phyloP scores from a whole-genome alignment of 2,888 invertebrate species.

The Acleris sparsana region DNA sequence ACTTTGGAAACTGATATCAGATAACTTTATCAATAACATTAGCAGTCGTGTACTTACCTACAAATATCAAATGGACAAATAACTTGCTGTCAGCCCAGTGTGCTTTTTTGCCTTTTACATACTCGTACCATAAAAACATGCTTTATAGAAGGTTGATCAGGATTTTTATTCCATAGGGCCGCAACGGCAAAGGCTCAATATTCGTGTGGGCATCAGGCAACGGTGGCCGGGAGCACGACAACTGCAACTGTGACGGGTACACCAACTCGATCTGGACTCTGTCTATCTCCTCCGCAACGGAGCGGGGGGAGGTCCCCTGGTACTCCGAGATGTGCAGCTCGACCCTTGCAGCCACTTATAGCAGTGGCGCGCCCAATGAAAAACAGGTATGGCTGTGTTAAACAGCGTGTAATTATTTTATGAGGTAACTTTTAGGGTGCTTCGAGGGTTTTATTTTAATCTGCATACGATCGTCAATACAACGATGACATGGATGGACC shows the following conservation, averaged over 20 bases:
- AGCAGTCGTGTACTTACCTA: no score
- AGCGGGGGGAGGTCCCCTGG: constrained; percentile 96
- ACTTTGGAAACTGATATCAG: no score
- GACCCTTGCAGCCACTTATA: constrained; percentile 98
- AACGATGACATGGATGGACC: no score
- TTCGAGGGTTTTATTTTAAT: no score
- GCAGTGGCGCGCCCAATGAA: constrained; percentile 95
- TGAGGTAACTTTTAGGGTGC: no score
- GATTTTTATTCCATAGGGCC: constrained; percentile 85
- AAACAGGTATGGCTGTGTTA: constrained; percentile 85
- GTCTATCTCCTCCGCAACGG: constrained; percentile 97
- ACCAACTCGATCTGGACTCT: constrained; percentile 99
- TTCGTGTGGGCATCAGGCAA: constrained; percentile 99
- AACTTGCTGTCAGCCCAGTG: no score
- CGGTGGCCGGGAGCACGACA: constrained; percentile 97
- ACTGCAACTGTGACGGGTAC: constrained; percentile 99
- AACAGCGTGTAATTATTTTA: no score
- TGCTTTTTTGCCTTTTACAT: constrained; percentile 13
- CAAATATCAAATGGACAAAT: no score
- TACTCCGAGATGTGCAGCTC: constrained; percentile 99
- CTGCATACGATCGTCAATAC: no score
- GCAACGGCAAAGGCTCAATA: constrained; percentile 97
- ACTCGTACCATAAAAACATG: no score
- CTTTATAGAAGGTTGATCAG: constrained; percentile 27
- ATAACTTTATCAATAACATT: no score